Evolutionary conservation across 2,888 invertebrate genomes (phyloP), one percentile per base, ranked within the genome.

Genomic region (Metopia argyrocephala): DNA sequence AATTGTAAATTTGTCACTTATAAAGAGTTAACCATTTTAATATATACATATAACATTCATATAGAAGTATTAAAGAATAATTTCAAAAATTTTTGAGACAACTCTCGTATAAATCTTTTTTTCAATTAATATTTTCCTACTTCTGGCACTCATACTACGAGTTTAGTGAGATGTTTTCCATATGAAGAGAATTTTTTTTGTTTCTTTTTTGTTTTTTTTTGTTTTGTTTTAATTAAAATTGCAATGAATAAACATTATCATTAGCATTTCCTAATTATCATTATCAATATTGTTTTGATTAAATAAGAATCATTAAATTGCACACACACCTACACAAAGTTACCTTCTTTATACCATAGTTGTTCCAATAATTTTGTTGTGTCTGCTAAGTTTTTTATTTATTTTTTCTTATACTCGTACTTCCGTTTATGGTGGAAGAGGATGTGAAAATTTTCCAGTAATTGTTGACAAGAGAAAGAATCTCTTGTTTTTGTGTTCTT

Each of bases 161-260:
- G 3, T 38, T 12, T 38, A 38, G 15, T 4, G 12, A 12, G 38
- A 38, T 15, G 3, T 38, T 38, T 38, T 38, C 38, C 15, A 38
- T 15, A 38, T 38, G 38, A 15, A 38, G 12, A 38, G 38, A n/a
- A n/a, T n/a, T n/a, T n/a, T n/a, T n/a, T n/a, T n/a, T n/a, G n/a
- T n/a, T n/a, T n/a, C n/a, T n/a, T n/a, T n/a, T n/a, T n/a, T n/a
- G n/a, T n/a, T n/a, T n/a, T n/a, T 6, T 15, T 38, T 9, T 12
- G 38, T 70, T 64, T 46, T 74, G 31, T 74, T 48, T 56, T 64
- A 74, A 74, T 74, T 65, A 65, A 57, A 64, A 74, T 31, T 50
- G 31, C 28, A 48, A 74, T 65, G 57, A 64, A 57, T 56, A 57
- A 57, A 57, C 56, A 18, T n/a, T 28, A 28, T 64, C 46, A 50